phyloP scores from a whole-genome alignment of 2,888 invertebrate species.

The Pristionchus arcanus region DNA sequence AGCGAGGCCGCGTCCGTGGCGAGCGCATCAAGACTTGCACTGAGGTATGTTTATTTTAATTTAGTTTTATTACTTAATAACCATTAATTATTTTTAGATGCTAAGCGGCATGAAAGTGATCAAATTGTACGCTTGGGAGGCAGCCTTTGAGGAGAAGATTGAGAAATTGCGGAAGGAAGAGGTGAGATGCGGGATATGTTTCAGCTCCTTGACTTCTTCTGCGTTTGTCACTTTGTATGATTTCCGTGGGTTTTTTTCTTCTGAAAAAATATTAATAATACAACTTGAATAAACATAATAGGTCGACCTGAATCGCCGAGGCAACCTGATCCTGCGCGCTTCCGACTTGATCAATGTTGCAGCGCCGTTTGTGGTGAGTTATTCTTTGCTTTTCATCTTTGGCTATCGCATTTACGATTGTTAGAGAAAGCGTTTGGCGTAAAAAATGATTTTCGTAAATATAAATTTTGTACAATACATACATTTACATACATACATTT shows the following conservation, averaged over 20 bases:
- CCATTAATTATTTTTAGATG: conserved; percentile 58
- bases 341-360: conserved; percentile 61
- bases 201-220: not conserved
- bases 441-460: no score
- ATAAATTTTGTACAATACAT: no score
- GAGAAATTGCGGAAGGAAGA: conserved; percentile 56
- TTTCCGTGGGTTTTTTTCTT: no score
- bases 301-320: conserved; percentile 59
- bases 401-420: no score
- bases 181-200: not conserved
- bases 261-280: no score
- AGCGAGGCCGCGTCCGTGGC: conserved; percentile 64
- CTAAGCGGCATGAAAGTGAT: conserved; percentile 65
- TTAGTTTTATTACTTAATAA: not conserved
- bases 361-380: conserved; percentile 62
- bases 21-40: conserved; percentile 60
- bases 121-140: conserved; percentile 66
- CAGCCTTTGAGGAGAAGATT: conserved; percentile 61
- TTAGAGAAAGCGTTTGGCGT: no score
- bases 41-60: not conserved
- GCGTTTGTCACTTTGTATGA: not conserved
- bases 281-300: conserved; percentile 39
- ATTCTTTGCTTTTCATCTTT: no score
- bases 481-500: no score
- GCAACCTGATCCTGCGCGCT: conserved; percentile 57